A percentile compares a stretch with the other conserved stretches of the same genome.
These are phyloP conservation scores for Nothoprocta perdicaria DNA, from an alignment of 2,113 vertebrate species.

Conservation along the genomic window DNA sequence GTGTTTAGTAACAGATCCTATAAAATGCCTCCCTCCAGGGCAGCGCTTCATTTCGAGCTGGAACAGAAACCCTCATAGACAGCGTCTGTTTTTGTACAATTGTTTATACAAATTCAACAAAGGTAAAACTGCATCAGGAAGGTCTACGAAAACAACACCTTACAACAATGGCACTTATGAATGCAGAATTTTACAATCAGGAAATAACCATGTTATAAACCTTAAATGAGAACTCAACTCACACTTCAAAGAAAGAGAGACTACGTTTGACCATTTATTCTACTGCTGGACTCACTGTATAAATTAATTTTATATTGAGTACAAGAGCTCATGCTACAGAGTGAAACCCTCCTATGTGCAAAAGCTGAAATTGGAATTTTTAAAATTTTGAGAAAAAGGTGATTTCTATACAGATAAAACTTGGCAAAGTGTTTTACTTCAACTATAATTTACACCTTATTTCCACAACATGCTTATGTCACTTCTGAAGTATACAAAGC, in stretches of 20 bases:
- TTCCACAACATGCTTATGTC: constrained; percentile 80
- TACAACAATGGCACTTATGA: constrained; percentile 84
- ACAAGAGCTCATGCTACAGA: constrained; percentile 79
- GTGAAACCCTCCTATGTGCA: constrained; percentile 78
- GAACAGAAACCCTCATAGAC: constrained; percentile 69
- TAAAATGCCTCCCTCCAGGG: no score
- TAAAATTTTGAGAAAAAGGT: constrained; percentile 75
- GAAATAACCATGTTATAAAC: constrained; percentile 74
- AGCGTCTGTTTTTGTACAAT: constrained; percentile 76
- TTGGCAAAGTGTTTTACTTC: constrained; percentile 71
- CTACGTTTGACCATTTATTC: constrained; percentile 75
- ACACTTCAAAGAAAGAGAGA: constrained; percentile 74
- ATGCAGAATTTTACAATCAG: constrained; percentile 78
- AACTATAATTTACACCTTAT: constrained; percentile 77
- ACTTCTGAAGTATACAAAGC: constrained; percentile 77
- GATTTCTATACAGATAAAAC: constrained; percentile 76
- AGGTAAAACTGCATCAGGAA: constrained; percentile 79
- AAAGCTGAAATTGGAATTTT: constrained; percentile 72
- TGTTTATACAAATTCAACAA: constrained; percentile 86
- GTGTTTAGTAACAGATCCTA: no score
- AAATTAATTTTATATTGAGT: constrained; percentile 74
- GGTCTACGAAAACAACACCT: constrained; percentile 80
- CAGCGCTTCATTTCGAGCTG: no score
- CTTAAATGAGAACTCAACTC: constrained; percentile 76
- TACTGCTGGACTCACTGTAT: constrained; percentile 74